These are phyloP conservation scores for Drosophila histrio DNA, from an alignment of 2,888 invertebrate genomes.

Conservation along the genomic window DNA sequence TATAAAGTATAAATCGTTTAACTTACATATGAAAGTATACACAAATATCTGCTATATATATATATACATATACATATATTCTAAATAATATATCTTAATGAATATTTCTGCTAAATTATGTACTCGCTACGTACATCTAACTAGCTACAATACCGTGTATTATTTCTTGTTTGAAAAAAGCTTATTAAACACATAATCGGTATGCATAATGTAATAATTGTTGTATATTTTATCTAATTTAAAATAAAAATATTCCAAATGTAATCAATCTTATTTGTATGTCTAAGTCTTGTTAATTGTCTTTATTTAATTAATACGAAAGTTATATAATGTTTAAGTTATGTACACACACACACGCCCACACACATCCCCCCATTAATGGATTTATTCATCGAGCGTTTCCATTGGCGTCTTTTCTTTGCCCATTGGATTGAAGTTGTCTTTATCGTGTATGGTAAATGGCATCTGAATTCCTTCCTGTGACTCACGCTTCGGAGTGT, in stretches of 20 bases:
- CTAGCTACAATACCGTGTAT: conserved; percentile 40
- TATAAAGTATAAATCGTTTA: conserved; percentile 2
- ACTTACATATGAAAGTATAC: conserved; percentile 38
- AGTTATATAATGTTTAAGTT: neutral
- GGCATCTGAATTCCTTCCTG: conserved; percentile 66
- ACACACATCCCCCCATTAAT: neutral
- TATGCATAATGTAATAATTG: conserved; percentile 60
- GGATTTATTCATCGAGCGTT: conserved; percentile 48
- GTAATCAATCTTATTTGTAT: conserved; percentile 2
- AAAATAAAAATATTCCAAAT: conserved; percentile 60
- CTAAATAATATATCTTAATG: conserved; percentile 29
- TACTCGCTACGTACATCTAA: conserved; percentile 33
- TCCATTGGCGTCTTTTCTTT: conserved; percentile 48
- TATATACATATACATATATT: conserved; percentile 19
- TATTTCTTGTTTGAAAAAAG: conserved; percentile 42
- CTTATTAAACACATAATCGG: conserved; percentile 51
- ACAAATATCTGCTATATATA: conserved; percentile 30
- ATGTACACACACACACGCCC: neutral
- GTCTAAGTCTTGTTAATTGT: neutral
- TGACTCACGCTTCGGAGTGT: conserved; percentile 82
- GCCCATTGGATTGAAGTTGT: conserved; percentile 21
- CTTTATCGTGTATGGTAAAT: conserved; percentile 55
- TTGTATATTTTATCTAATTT: conserved; percentile 69
- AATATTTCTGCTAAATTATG: conserved; percentile 37
- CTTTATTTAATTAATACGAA: neutral